Base-by-base conservation (phyloP, 2,113 vertebrate species). In the Aphyosemion australe region DNA sequence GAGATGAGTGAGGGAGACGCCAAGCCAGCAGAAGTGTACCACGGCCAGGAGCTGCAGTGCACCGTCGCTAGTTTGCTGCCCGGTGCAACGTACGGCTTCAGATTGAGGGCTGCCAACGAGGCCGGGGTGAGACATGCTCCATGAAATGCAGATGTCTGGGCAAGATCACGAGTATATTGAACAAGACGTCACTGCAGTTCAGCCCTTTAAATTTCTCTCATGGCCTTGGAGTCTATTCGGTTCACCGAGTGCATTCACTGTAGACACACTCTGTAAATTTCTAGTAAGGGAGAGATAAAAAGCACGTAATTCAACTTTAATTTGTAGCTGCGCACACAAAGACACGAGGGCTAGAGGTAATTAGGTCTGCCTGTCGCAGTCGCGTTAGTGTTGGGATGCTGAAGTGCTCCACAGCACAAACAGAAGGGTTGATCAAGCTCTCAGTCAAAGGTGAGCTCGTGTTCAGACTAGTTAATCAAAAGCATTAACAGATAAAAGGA, bases 11-110 rank as follows among this genome's bases (percentile, higher is more conserved):
- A 94, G 46, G 92, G 91, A 0, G 91, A 95, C 57, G 76, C 88
- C 0, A 85, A 86, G 0, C 91, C 93, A 5, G 92, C 92, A 0
- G 95, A 98, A 79, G 95, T 97, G 18, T 99, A 96, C 85, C 91
- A 91, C 0, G 97, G 97, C 13, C 86, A 92, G 0, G 93, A 94
- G 61, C 91, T 97, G 60, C 93, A 98, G 76, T 98, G 97, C 85
- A 97, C 95, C 0, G 91, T 99, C 3, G 83, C 93, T 57, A 94
- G 92, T 80, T 94, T 99, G 54, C 94, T 99, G 1, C 96, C 97
- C 0, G 97, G 97, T 19, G 95, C 95, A 5, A 90, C 92, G 0
- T 99, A 99, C 52, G 72, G 80, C 48, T 98, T 99, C 92, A 46
- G 93, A 65, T 94, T 99, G 88, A 83, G 95, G 31, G 96, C 97